Base-by-base conservation (phyloP, 2,797 vertebrate genomes). In the Champsocephalus esox region DNA sequence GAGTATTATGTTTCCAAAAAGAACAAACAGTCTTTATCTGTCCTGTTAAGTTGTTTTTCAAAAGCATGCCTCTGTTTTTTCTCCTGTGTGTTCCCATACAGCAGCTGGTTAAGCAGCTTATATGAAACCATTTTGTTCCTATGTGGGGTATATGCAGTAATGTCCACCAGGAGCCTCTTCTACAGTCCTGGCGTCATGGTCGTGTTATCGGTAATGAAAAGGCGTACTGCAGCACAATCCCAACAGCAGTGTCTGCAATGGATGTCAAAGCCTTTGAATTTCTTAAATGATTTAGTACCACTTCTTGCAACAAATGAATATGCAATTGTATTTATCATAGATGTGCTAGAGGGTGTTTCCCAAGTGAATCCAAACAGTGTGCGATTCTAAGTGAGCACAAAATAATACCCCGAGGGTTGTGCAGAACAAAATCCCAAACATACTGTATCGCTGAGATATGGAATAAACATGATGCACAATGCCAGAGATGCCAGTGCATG, bases 341-440 rank as follows among this genome's bases (percentile, higher is more conserved):
- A 80, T 75, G 65, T 64, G 74, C 78, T 59, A n/a, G 43, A 74
- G 74, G 77, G 60, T 70, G 52, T 74, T 87, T 75, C 64, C 70
- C 58, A 50, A 79, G 74, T 79, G 77, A 88, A 70, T 84, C 59
- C 70, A 86, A 87, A 86, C 71, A 83, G 79, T 80, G 65, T 70
- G 70, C 79, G 67, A 75, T 81, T 82, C 24, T 72, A 71, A 71
- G 51, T 44, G 67, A 75, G 77, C 69, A 66, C 59, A 72, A 62
- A 49, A 77, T 86, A 84, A 83, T 16, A 79, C 65, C 84, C 75
- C 1, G 17, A 77, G 78, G 82, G 63, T 43, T 38, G 54, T 70
- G 19, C 66, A 66, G 75, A 80, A 66, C 59, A 65, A 81, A 85
- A 77, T 71, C 70, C 71, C 82, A 84, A 74, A 61, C 71, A 60